Evolutionary conservation across 1,140 invertebrate species (phyloP), one percentile per base, ranked within the genome.

Genomic region (Dendroctonus valens): DNA sequence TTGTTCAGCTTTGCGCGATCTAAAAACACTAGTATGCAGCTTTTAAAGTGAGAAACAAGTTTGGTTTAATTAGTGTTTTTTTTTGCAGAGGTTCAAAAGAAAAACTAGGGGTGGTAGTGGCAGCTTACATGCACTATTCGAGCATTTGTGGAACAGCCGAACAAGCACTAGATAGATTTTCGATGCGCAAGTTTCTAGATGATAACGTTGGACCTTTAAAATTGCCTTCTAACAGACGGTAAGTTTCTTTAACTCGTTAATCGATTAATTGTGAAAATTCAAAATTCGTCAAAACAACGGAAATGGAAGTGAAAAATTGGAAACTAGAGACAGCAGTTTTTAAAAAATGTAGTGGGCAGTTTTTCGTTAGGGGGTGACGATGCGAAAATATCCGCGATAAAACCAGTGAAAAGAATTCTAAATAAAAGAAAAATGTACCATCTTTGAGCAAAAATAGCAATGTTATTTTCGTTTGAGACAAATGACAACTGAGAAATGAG

Each of bases 71-170:
- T 26, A 26, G 26, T 26, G 7, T 26, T 54, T 9, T 41, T 9
- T 14, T 69, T 70, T 66, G 12, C 77, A 87, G 87, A 77, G 88
- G 89, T 44, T 85, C 85, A 72, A 85, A 89, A 72, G 90, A 92
- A 69, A 84, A 93, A 59, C 83, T 94, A 15, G 93, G 92, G 48
- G 90, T 96, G 48, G 86, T 94, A 66, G 88, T 96, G 60, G 91
- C 92, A 9, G 91, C 93, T 7, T 96, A 94, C 80, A 93, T 96
- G 90, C 91, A 96, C 80, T 96, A 96, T 81, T 93, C 91, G 69
- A 93, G 89, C 75, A 94, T 96, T 71, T 96, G 93, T 80, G 91
- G 92, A 41, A 89, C 88, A 72, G 89, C 91, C 51, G 92, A 96
- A 79, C 91, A 94, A 77, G 92, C 92, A 8, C 83, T 95, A 62